Evolutionary conservation across 2,113 vertebrate species (phyloP), one percentile per base, ranked within the genome.

Genomic region (Rattus rattus): DNA sequence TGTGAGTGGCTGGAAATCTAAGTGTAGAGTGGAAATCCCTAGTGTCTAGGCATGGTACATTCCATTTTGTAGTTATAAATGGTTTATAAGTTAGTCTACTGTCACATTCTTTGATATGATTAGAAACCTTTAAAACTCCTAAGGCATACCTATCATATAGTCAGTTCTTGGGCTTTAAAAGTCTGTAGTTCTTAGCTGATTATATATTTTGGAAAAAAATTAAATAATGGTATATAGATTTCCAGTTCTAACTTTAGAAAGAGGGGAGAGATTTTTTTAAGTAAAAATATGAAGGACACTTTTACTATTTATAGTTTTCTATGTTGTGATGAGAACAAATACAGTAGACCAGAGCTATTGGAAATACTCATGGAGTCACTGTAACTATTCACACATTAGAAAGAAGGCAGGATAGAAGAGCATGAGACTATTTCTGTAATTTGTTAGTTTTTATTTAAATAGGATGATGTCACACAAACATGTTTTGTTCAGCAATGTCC

Each of bases 61-160:
- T 24, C 33, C 17, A 16, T 52, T 67, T 79, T 88, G 17, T 67
- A 54, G 30, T 88, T 17, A 70, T 9, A 14, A 80, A 2, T 72
- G 8, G 8, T 61, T 73, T 90, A 9, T 19, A 2, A 0, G 12
- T 1, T 54, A 47, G 6, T 20, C 0, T 2, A 28, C 1, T 22
- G 49, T 77, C 24, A 43, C 14, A 3, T 76, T 17, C 20, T 72
- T 52, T 87, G 20, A 76, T 7, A 43, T 56, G 3, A 49, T 20
- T 20, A 75, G 63, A 70, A n/a, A 69, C 54, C 72, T 73, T 70
- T 8, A 85, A 77, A 90, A 67, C 49, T 28, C 16, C 4, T 7
- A 36, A 70, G 47, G 5, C 10, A 20, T 90, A 65, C 39, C 52
- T 56, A 17, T 5, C 30, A 28, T 16, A 79, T 30, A 72, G 0